phyloP scores from a whole-genome alignment of 2,888 invertebrate genomes.

The Agrotis exclamationis region DNA sequence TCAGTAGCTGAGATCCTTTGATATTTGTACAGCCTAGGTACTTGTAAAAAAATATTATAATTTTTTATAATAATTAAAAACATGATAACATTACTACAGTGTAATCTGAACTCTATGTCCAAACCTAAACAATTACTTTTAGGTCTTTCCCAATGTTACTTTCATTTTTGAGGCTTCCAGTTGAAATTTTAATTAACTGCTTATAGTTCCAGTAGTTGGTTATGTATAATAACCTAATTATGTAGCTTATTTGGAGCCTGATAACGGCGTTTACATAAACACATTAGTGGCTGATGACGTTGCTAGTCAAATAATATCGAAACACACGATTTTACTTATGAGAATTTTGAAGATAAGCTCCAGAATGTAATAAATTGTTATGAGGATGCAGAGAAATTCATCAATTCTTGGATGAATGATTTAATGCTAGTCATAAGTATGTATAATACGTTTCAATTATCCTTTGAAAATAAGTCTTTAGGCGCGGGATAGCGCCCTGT shows the following conservation, averaged over 20 bases:
- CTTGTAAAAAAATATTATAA: no score
- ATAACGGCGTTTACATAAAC: slow-evolving; percentile 51
- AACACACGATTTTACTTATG: slow-evolving; percentile 6
- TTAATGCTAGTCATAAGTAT: no score
- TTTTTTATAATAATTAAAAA: neutral
- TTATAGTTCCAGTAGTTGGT: neutral
- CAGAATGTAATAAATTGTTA: neutral
- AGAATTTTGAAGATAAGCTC: neutral
- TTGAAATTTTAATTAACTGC: slow-evolving; percentile 18
- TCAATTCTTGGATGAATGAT: neutral
- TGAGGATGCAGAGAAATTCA: neutral
- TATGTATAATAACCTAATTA: slow-evolving; percentile 40
- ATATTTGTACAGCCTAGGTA: no score
- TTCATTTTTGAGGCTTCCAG: slow-evolving; percentile 28
- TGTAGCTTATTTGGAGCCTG: slow-evolving; percentile 30
- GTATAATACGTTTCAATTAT: no score
- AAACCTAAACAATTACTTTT: neutral
- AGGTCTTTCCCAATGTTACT: no score
- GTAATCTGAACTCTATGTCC: slow-evolving; percentile 9
- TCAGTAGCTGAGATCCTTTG: no score
- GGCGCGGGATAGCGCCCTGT: no score
- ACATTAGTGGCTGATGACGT: slow-evolving; percentile 22
- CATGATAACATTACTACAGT: neutral
- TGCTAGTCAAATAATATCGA: slow-evolving; percentile 14
- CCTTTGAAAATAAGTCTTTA: no score